These are phyloP conservation scores for Caenorhabditis macrosperma DNA, from an alignment of 2,888 invertebrate species.

Conservation along the genomic window DNA sequence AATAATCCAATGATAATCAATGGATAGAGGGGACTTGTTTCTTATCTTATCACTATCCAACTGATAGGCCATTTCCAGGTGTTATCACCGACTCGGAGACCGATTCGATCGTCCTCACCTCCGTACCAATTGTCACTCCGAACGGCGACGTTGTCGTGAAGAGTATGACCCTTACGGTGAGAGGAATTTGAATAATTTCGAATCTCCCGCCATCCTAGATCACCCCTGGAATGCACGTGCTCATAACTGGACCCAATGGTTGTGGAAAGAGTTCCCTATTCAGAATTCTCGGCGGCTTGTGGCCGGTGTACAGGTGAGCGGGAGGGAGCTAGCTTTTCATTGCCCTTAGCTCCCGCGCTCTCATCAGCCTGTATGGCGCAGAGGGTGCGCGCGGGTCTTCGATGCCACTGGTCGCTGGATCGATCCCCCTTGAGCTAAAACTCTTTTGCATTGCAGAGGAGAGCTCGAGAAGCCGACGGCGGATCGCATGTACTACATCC, in stretches of 20 bases:
- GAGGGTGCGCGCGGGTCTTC: too few species aligned
- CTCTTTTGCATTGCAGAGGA: slow-evolving; percentile 50
- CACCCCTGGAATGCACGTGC: slow-evolving; percentile 93
- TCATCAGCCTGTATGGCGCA: too few species aligned
- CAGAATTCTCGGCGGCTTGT: slow-evolving; percentile 93
- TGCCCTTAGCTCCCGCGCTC: too few species aligned
- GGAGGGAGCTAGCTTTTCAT: too few species aligned
- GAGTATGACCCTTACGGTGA: slow-evolving; percentile 90
- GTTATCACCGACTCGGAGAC: slow-evolving; percentile 82
- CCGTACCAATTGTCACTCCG: slow-evolving; percentile 95
- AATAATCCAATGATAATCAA: too few species aligned
- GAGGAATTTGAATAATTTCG: slow-evolving; percentile 40
- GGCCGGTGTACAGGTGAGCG: slow-evolving; percentile 96
- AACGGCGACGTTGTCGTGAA: slow-evolving; percentile 95
- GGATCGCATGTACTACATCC: slow-evolving; percentile 74
- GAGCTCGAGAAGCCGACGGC: slow-evolving; percentile 74
- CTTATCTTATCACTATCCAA: too few species aligned
- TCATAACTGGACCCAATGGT: slow-evolving; percentile 99
- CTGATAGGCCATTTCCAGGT: slow-evolving; percentile 52
- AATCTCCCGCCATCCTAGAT: too few species aligned
- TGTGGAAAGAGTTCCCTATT: slow-evolving; percentile 98
- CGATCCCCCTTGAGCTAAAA: too few species aligned
- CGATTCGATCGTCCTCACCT: slow-evolving; percentile 91
- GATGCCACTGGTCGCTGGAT: too few species aligned
- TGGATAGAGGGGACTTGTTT: too few species aligned